Percentiles rank a stretch among this genome's conserved stretches.
Evolutionary conservation across 64 coral and sea anemone genomes (phyloP).

Genomic region (Dendrophyllia cribrosa): DNA sequence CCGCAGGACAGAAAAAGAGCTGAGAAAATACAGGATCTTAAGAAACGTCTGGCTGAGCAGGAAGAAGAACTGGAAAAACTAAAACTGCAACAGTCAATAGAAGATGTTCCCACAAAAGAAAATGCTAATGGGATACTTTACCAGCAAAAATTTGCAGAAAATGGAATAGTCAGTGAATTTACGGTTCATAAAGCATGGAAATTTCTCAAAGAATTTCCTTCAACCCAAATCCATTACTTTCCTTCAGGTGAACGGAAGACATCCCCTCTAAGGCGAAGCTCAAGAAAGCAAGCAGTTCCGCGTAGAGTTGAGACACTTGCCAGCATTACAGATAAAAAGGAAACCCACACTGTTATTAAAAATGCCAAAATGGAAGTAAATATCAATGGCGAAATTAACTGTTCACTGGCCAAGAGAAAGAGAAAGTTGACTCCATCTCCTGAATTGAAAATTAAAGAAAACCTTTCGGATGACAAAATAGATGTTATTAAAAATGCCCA

Average conservation of each 20-base stretch:
- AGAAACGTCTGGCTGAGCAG: background rate
- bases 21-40: constrained; percentile 33
- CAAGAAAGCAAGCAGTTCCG: constrained; percentile 22
- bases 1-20: background rate
- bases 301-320: background rate
- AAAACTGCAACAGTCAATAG: background rate
- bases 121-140: background rate
- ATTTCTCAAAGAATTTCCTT: constrained; percentile 22
- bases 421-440: background rate
- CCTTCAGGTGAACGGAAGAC: constrained; percentile 45
- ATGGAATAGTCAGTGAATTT: background rate
- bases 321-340: background rate
- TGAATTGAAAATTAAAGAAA: background rate
- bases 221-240: constrained; percentile 37
- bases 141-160: background rate
- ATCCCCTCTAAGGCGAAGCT: background rate
- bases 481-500: background rate
- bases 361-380: background rate
- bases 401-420: background rate
- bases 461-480: background rate
- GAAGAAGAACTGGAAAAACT: constrained; percentile 20
- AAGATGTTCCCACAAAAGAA: background rate
- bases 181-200: background rate
- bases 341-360: background rate
- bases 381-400: background rate